Conservation (phyloP, 2,797 vertebrate species). For the Aselliscus stoliczkanus region DNA sequence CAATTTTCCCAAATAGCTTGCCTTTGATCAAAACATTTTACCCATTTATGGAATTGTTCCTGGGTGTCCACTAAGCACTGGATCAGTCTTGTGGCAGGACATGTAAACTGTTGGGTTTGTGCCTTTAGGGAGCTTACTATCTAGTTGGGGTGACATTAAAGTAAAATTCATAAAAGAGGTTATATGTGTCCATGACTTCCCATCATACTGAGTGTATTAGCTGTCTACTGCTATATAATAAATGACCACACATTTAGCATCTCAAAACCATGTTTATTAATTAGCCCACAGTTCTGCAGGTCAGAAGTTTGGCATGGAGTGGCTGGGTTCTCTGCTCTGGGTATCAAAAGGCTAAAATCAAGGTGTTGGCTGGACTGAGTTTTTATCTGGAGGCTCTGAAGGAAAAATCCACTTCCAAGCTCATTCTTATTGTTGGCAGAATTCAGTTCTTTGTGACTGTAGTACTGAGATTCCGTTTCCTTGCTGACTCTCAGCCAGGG, state of each 20-base stretch:
- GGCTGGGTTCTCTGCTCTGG: background rate
- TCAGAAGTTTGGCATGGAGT: background rate
- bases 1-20: background rate
- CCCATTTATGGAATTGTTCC: background rate
- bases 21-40: background rate
- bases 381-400: slow-evolving; percentile 19
- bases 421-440: slow-evolving; percentile 15
- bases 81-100: background rate
- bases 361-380: background rate
- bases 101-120: background rate
- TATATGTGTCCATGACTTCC: background rate
- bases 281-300: background rate
- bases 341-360: background rate
- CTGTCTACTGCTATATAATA: background rate
- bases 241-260: background rate
- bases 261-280: background rate
- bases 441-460: background rate
- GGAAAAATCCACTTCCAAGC: background rate
- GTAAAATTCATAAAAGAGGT: background rate
- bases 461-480: background rate
- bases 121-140: background rate
- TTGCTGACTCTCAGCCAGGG: background rate
- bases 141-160: background rate
- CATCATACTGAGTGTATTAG: background rate
- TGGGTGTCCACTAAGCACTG: background rate